Base-by-base conservation (phyloP, 2,797 vertebrate genomes). In the Myotis daubentonii region DNA sequence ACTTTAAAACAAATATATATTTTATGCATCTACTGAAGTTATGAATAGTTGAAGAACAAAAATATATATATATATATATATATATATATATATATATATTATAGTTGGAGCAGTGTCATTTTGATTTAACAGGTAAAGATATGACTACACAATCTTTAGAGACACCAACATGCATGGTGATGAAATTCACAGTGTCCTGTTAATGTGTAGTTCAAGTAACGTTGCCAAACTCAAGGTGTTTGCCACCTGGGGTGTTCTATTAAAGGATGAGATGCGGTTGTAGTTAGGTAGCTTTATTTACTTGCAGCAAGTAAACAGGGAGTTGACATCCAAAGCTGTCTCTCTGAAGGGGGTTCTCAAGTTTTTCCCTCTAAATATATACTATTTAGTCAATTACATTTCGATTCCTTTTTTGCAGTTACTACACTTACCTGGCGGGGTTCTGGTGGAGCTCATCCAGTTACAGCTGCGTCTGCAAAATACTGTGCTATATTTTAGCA, bases 1-100 rank as follows among this genome's bases (percentile, higher is more conserved):
- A 60, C 19, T 88, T 94, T 38, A 66, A 91, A 85, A 81, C 62
- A 87, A 87, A 84, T 47, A 71, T 49, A 16, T 49, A 71, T 47
- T 83, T 93, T 33, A 75, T 86, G 49, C 75, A 80, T 53, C 38
- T 70, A 83, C 20, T 68, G 49, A 51, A 76, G 65, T 53, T 75
- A 60, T 51, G 19, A 79, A 81, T 71, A 89, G 57, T 71, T 75
- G 70, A 87, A 90, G 93, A 94, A 89, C 20, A 74, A 38, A 60
- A 62, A 83, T 25, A 65, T 53, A 57, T 57, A 28, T 78, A 38
- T 41, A 41, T 41, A 41, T 41, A 70, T 72, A 82, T 19, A 66
- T 51, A 53, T 53, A 25, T 74, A 70, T 66, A 71, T 70, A 83
- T 19, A 66, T 49, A 60, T 57, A 30, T 74, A 51, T 68, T 12